Base-by-base conservation (phyloP, 2,888 invertebrate genomes). In the Synergus umbraculus region DNA sequence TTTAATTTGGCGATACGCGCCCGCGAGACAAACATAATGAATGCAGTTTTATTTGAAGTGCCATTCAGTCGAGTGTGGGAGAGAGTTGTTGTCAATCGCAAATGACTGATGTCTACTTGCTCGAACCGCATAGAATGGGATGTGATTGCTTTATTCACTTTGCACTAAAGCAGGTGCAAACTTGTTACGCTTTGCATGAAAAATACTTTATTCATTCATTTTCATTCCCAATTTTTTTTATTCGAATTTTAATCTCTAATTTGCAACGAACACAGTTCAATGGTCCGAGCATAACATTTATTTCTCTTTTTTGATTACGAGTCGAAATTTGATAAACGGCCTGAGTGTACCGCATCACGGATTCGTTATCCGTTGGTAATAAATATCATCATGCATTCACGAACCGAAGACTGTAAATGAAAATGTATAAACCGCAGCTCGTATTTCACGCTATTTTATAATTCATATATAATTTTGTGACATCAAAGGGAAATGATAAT, bases 31-130 rank as follows among this genome's bases (percentile, higher is more conserved):
- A 73, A 87, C 85, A 86, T 87, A 86, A 87, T 87, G 87, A 87
- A 87, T 85, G 87, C 85, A 87, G 86, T 87, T 87, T 87, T 83
- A 86, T 86, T 86, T 81, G 78, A 84, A 83, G 87, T 81, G 85
- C 82, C 82, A 76, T 73, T 73, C 73, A 73, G 54, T 73, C 49
- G 49, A 73, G 73, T 54, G 54, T 54, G 15, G 73, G 37, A 73
- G 37, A 73, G 41, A 54, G 41, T 49, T 49, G 69, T 69, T 73
- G 73, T 73, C 73, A 73, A 73, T 73, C 54, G 73, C 37, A 73
- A 73, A 73, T 73, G 54, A 73, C 73, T 73, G 49, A 54, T 73
- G 73, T 73, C 69, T 69, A 69, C 46, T 73, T 49, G 49, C 37
- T 73, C n/a, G 9, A 18, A 66, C 9, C 18, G 43, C 66, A 66